A percentile compares a stretch with the other conserved stretches of the same genome.
Conservation (phyloP, 1,140 invertebrate species). For the Calephelis nemesis region DNA sequence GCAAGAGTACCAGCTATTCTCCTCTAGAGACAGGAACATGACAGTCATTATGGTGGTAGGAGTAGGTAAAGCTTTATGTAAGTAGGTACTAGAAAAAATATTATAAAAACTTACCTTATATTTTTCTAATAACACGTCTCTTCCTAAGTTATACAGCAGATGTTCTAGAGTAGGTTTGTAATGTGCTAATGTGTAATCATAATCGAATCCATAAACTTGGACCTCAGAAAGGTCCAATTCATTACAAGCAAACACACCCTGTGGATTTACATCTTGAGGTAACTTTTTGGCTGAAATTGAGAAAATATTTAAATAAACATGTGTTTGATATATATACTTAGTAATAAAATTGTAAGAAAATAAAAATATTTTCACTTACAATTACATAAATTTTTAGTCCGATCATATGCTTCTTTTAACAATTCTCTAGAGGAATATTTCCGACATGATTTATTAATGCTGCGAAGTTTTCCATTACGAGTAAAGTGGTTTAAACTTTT, state of each 20-base stretch:
- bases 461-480: slow-evolving; percentile 39
- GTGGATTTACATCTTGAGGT: slow-evolving; percentile 90
- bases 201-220: slow-evolving; percentile 98
- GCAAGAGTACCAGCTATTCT: too few species aligned
- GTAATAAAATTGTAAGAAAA: slow-evolving; percentile 13
- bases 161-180: slow-evolving; percentile 95
- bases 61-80: too few species aligned
- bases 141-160: slow-evolving; percentile 95
- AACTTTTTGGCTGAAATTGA: slow-evolving; percentile 88
- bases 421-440: slow-evolving; percentile 65
- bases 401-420: slow-evolving; percentile 74
- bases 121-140: slow-evolving; percentile 91
- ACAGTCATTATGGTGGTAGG: too few species aligned
- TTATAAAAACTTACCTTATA: slow-evolving; percentile 85
- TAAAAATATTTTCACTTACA: slow-evolving; percentile 59
- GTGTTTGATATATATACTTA: not conserved
- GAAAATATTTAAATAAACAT: slow-evolving; percentile 1
- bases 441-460: slow-evolving; percentile 32
- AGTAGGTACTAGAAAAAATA: not conserved
- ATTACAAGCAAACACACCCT: slow-evolving; percentile 97
- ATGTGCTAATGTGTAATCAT: slow-evolving; percentile 98
- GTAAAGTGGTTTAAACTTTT: slow-evolving; percentile 39
- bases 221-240: slow-evolving; percentile 95
- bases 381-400: slow-evolving; percentile 75
- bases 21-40: too few species aligned